phyloP scores from a whole-genome alignment of 1,140 invertebrate genomes.

The Drosophila hydei region DNA sequence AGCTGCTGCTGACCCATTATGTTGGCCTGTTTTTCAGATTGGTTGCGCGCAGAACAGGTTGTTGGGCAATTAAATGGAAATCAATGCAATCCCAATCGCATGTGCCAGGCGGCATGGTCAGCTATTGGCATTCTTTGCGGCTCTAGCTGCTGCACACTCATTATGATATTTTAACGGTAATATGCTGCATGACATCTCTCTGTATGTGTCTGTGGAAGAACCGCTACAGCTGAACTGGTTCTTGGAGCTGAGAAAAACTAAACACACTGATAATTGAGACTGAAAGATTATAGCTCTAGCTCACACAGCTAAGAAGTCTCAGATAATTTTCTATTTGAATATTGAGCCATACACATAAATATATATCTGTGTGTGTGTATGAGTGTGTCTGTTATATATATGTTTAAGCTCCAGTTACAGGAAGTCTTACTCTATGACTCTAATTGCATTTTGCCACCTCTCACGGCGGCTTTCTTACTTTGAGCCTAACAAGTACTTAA shows the following conservation, averaged over 20 bases:
- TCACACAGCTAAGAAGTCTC: not conserved
- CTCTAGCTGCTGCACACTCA: conserved; percentile 14
- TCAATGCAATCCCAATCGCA: conserved; percentile 59
- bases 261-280: conserved; percentile 1
- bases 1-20: conserved; percentile 56
- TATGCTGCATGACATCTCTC: conserved; percentile 68
- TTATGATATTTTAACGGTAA: conserved; percentile 78
- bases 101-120: conserved; percentile 6
- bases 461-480: conserved; percentile 21
- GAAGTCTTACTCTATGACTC: conserved; percentile 35
- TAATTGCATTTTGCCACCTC: conserved; percentile 61
- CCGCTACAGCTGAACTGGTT: conserved; percentile 71
- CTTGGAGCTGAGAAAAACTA: not conserved
- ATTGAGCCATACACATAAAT: conserved; percentile 9
- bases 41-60: not conserved
- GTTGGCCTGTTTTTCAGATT: conserved; percentile 56
- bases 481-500: not conserved
- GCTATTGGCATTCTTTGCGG: conserved; percentile 55
- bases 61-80: conserved; percentile 68
- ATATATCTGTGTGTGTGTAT: not conserved
- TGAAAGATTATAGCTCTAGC: conserved; percentile 6
- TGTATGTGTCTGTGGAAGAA: conserved; percentile 37
- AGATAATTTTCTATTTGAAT: conserved; percentile 31
- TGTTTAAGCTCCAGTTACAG: conserved; percentile 24
- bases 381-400: not conserved